Conservation (phyloP, 2,113 vertebrate species). For the Nyctibius bracteatus region DNA sequence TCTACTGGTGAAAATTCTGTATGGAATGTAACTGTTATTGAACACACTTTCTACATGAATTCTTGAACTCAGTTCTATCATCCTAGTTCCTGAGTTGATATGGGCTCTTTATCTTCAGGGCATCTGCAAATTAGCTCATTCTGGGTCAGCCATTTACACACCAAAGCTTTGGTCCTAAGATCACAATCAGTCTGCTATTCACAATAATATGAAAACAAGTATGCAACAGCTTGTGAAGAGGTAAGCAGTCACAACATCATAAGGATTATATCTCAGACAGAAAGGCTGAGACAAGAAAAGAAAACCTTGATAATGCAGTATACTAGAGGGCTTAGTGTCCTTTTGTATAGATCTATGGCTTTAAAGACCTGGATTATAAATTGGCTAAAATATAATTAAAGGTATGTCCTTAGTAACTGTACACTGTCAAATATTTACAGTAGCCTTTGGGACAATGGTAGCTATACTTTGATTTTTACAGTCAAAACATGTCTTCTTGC, state of each 20-base stretch:
- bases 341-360: background rate
- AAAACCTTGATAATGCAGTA: background rate
- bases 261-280: background rate
- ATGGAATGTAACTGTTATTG: background rate
- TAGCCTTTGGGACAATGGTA: background rate
- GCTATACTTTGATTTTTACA: background rate
- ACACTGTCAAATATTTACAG: background rate
- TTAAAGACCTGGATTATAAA: background rate
- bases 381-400: background rate
- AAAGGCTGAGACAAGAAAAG: background rate
- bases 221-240: background rate
- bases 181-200: background rate
- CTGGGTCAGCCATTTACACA: background rate
- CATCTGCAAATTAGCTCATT: background rate
- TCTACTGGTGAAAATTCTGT: background rate
- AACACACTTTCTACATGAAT: background rate
- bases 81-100: background rate
- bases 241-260: background rate
- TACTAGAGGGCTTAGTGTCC: background rate
- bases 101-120: background rate
- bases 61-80: background rate
- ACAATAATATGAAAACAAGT: background rate
- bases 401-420: background rate
- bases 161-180: background rate
- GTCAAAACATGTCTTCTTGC: slow-evolving; percentile 14